These are phyloP conservation scores for Tetrapedia diversipes DNA, from an alignment of 2,888 invertebrate species.

Conservation along the genomic window DNA sequence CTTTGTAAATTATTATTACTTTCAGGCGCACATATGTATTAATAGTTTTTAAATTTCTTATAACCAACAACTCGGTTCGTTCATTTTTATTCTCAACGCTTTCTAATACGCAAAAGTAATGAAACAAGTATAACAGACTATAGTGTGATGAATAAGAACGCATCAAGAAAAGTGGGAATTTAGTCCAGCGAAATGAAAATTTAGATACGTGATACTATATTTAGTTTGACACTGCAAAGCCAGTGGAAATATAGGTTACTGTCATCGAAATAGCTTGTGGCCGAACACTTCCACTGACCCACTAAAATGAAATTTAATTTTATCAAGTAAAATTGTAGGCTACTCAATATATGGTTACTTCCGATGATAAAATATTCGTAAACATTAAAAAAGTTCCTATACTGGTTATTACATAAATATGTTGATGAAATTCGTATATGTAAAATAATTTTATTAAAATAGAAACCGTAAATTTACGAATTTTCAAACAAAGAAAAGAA, in stretches of 20 bases:
- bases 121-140: slow-evolving; percentile 8
- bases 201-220: slow-evolving; percentile 68
- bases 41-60: background rate
- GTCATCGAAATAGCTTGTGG: slow-evolving; percentile 75
- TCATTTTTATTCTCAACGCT: slow-evolving; percentile 10
- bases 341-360: slow-evolving; percentile 23
- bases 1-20: background rate
- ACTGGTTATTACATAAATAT: background rate
- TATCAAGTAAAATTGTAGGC: slow-evolving; percentile 47
- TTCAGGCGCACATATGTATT: background rate
- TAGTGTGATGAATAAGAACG: slow-evolving; percentile 37
- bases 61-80: slow-evolving; percentile 4
- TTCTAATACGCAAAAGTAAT: slow-evolving; percentile 27
- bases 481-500: background rate
- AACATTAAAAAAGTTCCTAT: background rate
- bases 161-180: slow-evolving; percentile 55
- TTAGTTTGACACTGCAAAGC: slow-evolving; percentile 72
- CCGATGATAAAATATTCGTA: slow-evolving; percentile 20
- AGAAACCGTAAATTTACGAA: background rate
- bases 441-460: background rate
- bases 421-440: background rate
- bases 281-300: slow-evolving; percentile 64
- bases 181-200: slow-evolving; percentile 71
- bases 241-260: slow-evolving; percentile 73
- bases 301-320: slow-evolving; percentile 63